Evolutionary conservation across 2,113 vertebrate species (phyloP).

Genomic region (Neodon shergylaensis): DNA sequence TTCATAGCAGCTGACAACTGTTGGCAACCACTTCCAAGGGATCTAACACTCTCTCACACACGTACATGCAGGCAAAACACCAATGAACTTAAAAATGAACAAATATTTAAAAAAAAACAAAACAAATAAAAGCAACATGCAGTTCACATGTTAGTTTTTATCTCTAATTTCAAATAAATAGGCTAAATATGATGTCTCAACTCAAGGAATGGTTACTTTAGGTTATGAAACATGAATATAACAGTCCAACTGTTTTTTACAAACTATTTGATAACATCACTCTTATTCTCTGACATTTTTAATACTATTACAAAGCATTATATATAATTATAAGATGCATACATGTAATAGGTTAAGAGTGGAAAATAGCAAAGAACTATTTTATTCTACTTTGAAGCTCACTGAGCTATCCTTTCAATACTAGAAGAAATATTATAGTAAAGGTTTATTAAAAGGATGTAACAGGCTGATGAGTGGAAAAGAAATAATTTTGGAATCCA

Average conservation of each 20-base stretch:
- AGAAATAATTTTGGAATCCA: not conserved
- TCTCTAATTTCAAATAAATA: not conserved
- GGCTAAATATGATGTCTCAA: not conserved
- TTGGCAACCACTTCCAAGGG: not conserved
- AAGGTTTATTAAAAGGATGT: not conserved
- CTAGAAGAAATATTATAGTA: not conserved
- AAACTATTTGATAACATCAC: conserved; percentile 8
- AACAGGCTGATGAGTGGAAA: not conserved
- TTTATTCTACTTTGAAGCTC: not conserved
- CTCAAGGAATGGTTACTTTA: not conserved
- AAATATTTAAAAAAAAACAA: not conserved
- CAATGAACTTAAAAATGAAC: not conserved
- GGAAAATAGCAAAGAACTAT: not conserved
- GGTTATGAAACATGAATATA: not conserved
- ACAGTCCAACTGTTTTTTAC: not conserved
- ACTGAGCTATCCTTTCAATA: not conserved
- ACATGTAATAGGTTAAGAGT: not conserved
- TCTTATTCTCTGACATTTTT: not conserved
- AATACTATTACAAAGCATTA: too few species aligned
- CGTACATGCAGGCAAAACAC: not conserved
- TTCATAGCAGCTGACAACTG: not conserved
- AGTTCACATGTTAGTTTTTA: conserved; percentile 2
- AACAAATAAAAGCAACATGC: not conserved
- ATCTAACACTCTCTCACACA: not conserved
- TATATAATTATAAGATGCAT: too few species aligned